These are phyloP conservation scores for Caprella mutica DNA, from an alignment of 2,888 invertebrate species.

Conservation along the genomic window DNA sequence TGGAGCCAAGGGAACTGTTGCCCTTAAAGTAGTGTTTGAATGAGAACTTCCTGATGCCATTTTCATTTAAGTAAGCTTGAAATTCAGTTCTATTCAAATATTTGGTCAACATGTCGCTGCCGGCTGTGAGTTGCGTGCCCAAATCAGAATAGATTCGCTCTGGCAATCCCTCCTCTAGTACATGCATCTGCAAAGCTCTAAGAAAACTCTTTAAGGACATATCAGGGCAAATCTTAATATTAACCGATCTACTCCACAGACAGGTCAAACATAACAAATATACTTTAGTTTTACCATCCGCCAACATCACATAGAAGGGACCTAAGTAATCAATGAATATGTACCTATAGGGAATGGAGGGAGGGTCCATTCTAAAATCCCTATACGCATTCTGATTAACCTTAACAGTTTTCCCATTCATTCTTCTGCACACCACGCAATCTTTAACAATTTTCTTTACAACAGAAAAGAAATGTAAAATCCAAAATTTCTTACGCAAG, in stretches of 20 bases:
- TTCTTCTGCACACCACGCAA: not conserved
- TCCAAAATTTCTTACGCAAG: conserved; percentile 1
- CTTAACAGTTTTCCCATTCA: not conserved
- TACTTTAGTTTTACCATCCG: not conserved
- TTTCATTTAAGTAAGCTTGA: conserved; percentile 1
- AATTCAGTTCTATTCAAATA: not conserved
- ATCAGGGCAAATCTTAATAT: not conserved
- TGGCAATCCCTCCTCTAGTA: not conserved
- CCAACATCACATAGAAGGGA: not conserved
- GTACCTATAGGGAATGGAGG: not conserved
- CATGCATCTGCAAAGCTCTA: conserved; percentile 7
- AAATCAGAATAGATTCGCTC: not conserved
- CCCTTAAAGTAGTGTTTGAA: conserved; percentile 13
- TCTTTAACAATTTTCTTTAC: not conserved
- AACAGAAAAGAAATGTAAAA: not conserved
- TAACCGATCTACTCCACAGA: conserved; percentile 7
- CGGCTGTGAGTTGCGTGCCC: not conserved
- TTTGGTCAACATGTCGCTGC: not conserved
- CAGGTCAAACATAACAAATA: conserved; percentile 4
- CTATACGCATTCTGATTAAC: not conserved
- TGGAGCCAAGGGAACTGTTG: not conserved
- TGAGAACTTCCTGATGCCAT: not conserved
- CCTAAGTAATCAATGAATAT: not conserved
- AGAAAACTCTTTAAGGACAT: not conserved
- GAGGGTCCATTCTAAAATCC: not conserved